phyloP scores from a whole-genome alignment of 2,113 vertebrate genomes.

The Pygathrix nemaeus region DNA sequence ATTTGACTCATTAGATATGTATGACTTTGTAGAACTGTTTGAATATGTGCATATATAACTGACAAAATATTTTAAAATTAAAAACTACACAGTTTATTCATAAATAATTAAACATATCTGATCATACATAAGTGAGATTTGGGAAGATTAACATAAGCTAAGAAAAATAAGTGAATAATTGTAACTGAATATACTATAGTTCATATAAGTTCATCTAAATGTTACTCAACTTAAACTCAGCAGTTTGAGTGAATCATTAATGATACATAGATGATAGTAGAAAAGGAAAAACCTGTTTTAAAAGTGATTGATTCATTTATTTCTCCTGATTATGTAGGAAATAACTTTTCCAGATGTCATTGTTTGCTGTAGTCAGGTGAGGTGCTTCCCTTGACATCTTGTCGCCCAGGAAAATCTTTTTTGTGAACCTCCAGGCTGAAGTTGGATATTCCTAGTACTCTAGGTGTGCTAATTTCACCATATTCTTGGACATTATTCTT shows the following conservation, averaged over 20 bases:
- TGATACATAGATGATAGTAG: neutral
- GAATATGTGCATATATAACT: neutral
- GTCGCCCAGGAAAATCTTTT: neutral
- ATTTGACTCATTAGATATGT: neutral
- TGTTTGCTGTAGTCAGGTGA: neutral
- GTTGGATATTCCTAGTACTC: neutral
- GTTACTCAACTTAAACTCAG: constrained; percentile 19
- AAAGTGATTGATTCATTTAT: neutral
- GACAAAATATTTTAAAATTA: neutral
- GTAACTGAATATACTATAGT: neutral
- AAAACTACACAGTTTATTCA: neutral
- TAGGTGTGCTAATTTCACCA: neutral
- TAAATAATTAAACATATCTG: constrained; percentile 22
- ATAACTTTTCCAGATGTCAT: neutral
- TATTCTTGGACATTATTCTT: neutral
- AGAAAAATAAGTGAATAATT: constrained; percentile 26
- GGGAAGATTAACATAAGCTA: constrained; percentile 5
- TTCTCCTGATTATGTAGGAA: neutral
- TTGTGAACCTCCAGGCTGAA: neutral
- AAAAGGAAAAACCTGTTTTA: neutral
- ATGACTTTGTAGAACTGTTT: neutral
- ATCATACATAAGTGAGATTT: neutral
- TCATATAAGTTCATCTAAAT: constrained; percentile 32
- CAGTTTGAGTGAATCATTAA: neutral
- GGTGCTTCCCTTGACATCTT: neutral